Evolutionary conservation across 2,797 vertebrate genomes (phyloP).

Genomic region (Rhabdophis nuchalis): DNA sequence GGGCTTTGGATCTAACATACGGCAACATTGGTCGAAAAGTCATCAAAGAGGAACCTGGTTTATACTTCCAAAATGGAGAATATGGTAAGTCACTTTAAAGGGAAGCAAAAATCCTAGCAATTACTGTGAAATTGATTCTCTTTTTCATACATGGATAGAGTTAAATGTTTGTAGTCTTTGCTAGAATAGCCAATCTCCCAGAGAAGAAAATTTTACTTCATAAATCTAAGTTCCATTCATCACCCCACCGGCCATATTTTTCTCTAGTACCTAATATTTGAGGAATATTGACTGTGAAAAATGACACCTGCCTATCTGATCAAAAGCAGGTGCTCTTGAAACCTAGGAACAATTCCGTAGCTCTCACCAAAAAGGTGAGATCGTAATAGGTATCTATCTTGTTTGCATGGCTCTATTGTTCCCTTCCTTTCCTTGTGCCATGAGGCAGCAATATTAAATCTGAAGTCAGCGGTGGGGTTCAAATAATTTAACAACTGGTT

Average conservation of each 20-base stretch:
- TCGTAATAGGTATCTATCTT: background rate
- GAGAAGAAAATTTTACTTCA: background rate
- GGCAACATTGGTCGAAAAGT: slow-evolving; percentile 76
- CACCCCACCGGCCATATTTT: background rate
- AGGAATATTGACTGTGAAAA: background rate
- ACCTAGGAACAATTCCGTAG: background rate
- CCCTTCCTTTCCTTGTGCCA: background rate
- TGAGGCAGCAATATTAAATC: background rate
- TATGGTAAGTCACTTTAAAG: slow-evolving; percentile 69
- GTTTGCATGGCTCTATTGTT: background rate
- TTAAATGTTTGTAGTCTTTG: background rate
- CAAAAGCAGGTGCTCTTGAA: background rate
- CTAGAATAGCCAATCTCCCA: background rate
- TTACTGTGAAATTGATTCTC: background rate
- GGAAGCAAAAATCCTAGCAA: background rate
- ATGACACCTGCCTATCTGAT: background rate
- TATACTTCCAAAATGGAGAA: slow-evolving; percentile 78
- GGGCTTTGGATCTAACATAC: slow-evolving; percentile 88
- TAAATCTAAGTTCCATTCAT: background rate
- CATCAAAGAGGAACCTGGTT: slow-evolving; percentile 83
- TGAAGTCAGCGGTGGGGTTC: background rate
- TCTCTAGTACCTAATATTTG: background rate
- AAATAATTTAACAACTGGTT: too few species aligned
- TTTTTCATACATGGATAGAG: background rate
- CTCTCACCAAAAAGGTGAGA: background rate